Conservation (phyloP, 2,113 vertebrate genomes). For the Crotalus tigris region DNA sequence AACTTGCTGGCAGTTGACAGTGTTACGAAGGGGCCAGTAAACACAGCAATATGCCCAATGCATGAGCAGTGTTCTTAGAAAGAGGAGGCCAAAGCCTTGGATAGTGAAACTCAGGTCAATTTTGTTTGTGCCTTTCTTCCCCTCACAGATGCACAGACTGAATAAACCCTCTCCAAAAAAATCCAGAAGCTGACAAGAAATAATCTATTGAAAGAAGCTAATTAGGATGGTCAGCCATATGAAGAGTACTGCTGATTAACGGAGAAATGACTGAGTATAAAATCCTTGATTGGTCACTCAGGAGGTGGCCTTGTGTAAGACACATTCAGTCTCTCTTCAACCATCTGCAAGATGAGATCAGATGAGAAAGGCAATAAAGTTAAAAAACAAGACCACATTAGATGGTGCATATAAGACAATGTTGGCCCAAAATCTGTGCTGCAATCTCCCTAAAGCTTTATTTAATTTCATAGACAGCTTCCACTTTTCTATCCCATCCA, state of each 20-base stretch:
- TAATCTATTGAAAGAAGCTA: neutral
- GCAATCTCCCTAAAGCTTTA: neutral
- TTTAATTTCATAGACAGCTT: neutral
- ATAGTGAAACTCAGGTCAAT: slow-evolving; percentile 16
- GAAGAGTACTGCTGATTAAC: neutral
- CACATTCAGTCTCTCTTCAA: neutral
- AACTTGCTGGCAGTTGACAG: slow-evolving; percentile 50
- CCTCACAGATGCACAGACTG: slow-evolving; percentile 5
- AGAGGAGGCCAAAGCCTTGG: slow-evolving; percentile 44
- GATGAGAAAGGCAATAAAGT: neutral
- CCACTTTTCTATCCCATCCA: neutral
- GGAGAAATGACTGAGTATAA: neutral
- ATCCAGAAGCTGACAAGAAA: slow-evolving; percentile 32
- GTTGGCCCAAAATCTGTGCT: neutral
- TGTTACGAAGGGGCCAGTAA: slow-evolving; percentile 58
- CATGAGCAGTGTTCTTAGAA: slow-evolving; percentile 60
- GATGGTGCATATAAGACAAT: neutral
- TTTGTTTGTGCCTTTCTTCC: slow-evolving; percentile 29
- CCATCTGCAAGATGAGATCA: neutral
- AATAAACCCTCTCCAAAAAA: neutral
- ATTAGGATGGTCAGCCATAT: neutral
- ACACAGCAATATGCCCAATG: slow-evolving; percentile 48
- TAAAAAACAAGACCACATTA: neutral
- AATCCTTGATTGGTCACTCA: neutral
- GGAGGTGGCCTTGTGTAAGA: neutral